Percentiles rank a stretch among this genome's conserved stretches.
These are phyloP conservation scores for Trinectes maculatus DNA, from an alignment of 2,113 vertebrate genomes.

Conservation along the genomic window DNA sequence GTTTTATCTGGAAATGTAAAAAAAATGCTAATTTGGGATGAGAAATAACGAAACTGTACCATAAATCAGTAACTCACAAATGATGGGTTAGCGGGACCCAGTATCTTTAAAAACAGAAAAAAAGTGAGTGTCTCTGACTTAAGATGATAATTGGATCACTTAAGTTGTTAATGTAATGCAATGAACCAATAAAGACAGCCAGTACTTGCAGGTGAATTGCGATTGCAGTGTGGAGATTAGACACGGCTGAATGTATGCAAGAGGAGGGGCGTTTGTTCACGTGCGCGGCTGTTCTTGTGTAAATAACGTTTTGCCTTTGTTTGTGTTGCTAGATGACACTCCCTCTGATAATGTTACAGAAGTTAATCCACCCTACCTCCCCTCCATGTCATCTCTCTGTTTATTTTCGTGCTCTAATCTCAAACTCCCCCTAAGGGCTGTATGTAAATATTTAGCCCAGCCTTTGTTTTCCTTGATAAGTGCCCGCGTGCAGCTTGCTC, in stretches of 20 bases:
- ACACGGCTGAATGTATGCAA: constrained; percentile 54
- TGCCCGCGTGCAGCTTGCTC: constrained; percentile 40
- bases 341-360: constrained; percentile 70
- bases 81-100: too few species aligned
- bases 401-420: constrained; percentile 53
- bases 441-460: constrained; percentile 67
- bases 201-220: constrained; percentile 54
- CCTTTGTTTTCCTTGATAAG: constrained; percentile 55
- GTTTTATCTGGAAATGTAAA: background rate
- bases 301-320: constrained; percentile 63
- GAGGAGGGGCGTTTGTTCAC: constrained; percentile 47
- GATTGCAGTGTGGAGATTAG: constrained; percentile 59
- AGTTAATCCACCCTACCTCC: constrained; percentile 10
- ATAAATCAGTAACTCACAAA: too few species aligned
- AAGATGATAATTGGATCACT: constrained; percentile 32
- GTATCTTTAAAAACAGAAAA: too few species aligned
- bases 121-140: too few species aligned
- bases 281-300: constrained; percentile 28
- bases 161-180: constrained; percentile 17
- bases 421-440: constrained; percentile 56
- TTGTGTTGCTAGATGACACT: constrained; percentile 65
- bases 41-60: too few species aligned
- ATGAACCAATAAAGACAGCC: constrained; percentile 25
- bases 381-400: constrained; percentile 28
- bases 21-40: background rate